These are phyloP conservation scores for Eublepharis macularius DNA, from an alignment of 2,113 vertebrate species.

Conservation along the genomic window DNA sequence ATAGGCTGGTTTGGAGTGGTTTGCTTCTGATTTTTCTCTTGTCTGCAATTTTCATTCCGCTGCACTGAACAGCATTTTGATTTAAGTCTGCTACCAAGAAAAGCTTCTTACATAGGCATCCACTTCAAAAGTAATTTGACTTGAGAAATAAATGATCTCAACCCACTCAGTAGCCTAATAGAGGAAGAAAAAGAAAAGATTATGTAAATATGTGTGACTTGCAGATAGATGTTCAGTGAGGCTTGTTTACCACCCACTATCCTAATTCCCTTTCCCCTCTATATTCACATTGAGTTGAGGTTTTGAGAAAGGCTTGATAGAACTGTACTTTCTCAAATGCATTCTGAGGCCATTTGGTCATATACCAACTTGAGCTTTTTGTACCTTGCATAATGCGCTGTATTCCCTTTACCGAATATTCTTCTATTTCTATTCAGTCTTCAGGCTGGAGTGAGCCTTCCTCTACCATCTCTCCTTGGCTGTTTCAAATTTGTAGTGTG, in stretches of 20 bases:
- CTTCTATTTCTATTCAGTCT: not conserved
- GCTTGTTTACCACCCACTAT: conserved; percentile 14
- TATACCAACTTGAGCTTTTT: not conserved
- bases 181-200: conserved; percentile 26
- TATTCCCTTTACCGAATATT: not conserved
- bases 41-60: conserved; percentile 39
- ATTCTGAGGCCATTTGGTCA: not conserved
- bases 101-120: conserved; percentile 20
- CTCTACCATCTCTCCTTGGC: not conserved
- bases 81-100: conserved; percentile 32
- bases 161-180: conserved; percentile 16
- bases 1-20: conserved; percentile 4
- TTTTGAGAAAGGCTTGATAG: fast-evolving
- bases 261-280: not conserved
- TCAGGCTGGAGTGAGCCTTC: not conserved
- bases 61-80: conserved; percentile 12
- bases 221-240: not conserved
- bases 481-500: not conserved
- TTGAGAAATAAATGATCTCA: conserved; percentile 7
- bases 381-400: fast-evolving
- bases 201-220: not conserved
- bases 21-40: conserved; percentile 29
- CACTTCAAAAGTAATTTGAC: conserved; percentile 39
- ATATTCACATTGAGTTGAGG: conserved; percentile 5
- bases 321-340: not conserved